Base-by-base conservation (phyloP, 2,113 vertebrate species). In the Prietella phreatophila region DNA sequence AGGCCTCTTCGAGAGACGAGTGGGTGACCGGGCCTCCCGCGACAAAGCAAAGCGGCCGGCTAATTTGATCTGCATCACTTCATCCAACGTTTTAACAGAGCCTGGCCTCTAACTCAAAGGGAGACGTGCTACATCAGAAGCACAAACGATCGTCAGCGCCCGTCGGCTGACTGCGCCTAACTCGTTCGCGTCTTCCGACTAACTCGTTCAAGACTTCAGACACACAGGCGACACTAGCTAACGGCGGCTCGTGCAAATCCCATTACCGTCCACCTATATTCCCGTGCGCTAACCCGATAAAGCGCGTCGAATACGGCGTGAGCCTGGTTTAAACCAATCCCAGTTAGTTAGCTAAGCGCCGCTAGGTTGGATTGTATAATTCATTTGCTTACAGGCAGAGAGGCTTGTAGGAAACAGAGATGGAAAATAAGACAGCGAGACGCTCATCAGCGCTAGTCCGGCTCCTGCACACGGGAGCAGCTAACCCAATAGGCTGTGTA, bases 401-500 rank as follows among this genome's bases (percentile, higher is more conserved):
- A 78, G 42, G 53, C 17, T 81, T 22, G n/a, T 2, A 14, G 56
- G 36, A 58, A 36, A 81, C 9, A 36, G 56, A 60, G 53, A 50
- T 6, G 71, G 85, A 53, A 63, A 83, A 63, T 79, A 85, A 50
- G 20, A 30, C 39, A 36, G 75, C 36, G 11, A 58, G 55, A 36
- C 8, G 1, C n/a, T 81, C 55, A 58, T 36, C 79, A 11, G 55
- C 4, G 33, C 56, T 58, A 36, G 53, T 81, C 53, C n/a, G 8
- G 53, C 53, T 56, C 55, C 56, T 14, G 80, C 56, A 1, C 56
- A 61, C 1, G 22, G 80, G 56, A 61, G 80, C 80, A 27, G 56
- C 80, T 92, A 93, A 95, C 91, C 92, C 93, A 94, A 92, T 94
- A 91, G 93, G 90, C 93, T 93, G 94, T 92, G 91, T 94, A 95